Evolutionary conservation across 1,140 invertebrate genomes (phyloP).

Genomic region (Drosophila azteca): DNA sequence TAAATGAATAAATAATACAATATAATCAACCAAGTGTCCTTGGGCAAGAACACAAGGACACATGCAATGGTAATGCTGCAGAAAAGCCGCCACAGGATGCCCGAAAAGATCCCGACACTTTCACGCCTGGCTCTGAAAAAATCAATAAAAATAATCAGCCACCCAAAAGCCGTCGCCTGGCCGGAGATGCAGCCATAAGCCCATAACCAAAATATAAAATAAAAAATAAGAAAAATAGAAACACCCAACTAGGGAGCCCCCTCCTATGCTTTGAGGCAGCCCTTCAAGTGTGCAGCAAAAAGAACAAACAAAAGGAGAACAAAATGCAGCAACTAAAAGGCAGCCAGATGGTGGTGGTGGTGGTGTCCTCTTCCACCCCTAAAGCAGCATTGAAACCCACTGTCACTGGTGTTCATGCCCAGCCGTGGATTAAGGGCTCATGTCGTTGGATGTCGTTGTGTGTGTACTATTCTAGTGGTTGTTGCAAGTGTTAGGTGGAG

Average conservation of each 20-base stretch:
- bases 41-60: constrained; percentile 12
- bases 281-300: constrained; percentile 58
- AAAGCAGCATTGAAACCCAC: constrained; percentile 31
- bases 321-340: constrained; percentile 38
- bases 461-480: constrained; percentile 60
- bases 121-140: constrained; percentile 41
- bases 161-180: constrained; percentile 3
- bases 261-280: constrained; percentile 21
- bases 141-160: constrained; percentile 51
- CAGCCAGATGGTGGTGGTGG: constrained; percentile 16
- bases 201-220: constrained; percentile 15
- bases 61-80: constrained; percentile 6
- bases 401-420: neutral
- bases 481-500: constrained; percentile 48
- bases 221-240: neutral
- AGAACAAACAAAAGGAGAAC: constrained; percentile 10
- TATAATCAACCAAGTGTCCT: constrained; percentile 21
- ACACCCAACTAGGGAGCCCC: too few species aligned
- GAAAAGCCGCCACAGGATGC: neutral
- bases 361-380: constrained; percentile 39
- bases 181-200: constrained; percentile 9
- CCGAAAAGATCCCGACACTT: neutral
- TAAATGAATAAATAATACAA: constrained; percentile 6
- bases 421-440: constrained; percentile 50
- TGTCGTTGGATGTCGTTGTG: constrained; percentile 17